Percentiles rank a stretch among this genome's conserved stretches.
Evolutionary conservation across 2,888 invertebrate species (phyloP).

Genomic region (Ophioninae sp.): DNA sequence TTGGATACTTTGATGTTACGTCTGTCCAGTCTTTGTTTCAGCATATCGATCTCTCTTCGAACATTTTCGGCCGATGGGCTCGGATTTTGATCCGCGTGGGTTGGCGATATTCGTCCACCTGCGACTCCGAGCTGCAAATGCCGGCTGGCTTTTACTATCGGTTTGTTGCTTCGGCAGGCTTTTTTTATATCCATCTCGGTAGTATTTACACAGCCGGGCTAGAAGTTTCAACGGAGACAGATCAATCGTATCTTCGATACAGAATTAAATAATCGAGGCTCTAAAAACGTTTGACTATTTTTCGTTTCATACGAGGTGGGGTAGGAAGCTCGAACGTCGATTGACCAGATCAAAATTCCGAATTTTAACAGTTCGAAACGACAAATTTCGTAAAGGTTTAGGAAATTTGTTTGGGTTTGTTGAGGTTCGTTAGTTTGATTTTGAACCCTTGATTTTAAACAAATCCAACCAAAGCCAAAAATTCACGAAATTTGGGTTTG

Average conservation of each 20-base stretch:
- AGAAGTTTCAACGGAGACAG: conserved; percentile 45
- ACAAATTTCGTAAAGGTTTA: no score
- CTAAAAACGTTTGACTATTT: no score
- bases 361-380: no score
- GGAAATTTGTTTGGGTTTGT: no score
- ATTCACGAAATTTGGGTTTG: no score
- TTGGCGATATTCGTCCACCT: conserved; percentile 84
- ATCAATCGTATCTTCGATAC: neutral
- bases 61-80: conserved; percentile 85
- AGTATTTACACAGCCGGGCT: conserved; percentile 99
- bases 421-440: no score
- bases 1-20: conserved; percentile 95
- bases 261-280: neutral
- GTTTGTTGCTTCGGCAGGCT: conserved; percentile 86
- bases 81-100: conserved; percentile 81
- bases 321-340: no score
- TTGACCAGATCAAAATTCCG: no score
- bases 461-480: no score
- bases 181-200: conserved; percentile 99
- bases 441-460: no score
- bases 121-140: conserved; percentile 81
- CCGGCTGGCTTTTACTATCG: conserved; percentile 79
- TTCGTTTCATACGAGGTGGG: no score
- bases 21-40: conserved; percentile 91
- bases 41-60: conserved; percentile 87